Conservation (phyloP, 2,888 invertebrate genomes). For the Aethes cnicana region DNA sequence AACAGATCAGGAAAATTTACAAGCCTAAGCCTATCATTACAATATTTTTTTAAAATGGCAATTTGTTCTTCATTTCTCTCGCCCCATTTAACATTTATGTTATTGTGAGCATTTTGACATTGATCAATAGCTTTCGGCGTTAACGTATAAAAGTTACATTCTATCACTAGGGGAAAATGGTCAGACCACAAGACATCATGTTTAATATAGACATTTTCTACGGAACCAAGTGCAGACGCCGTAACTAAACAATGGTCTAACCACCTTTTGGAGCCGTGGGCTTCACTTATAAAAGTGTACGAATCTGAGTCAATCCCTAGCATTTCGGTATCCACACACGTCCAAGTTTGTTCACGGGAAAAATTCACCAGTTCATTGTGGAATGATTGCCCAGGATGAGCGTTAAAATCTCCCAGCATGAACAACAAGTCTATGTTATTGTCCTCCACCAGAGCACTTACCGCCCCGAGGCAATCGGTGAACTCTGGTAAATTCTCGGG, state of each 20-base stretch:
- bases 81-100: background rate
- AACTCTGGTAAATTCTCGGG: background rate
- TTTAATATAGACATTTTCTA: too few species aligned
- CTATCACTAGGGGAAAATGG: background rate
- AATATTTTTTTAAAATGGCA: background rate
- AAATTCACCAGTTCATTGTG: slow-evolving; percentile 15
- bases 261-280: slow-evolving; percentile 6
- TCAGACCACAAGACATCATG: too few species aligned
- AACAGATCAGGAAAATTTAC: background rate
- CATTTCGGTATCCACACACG: slow-evolving; percentile 15
- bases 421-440: background rate
- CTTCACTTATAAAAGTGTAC: slow-evolving; percentile 7
- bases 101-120: background rate
- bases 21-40: background rate
- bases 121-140: background rate
- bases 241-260: slow-evolving; percentile 13
- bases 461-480: background rate
- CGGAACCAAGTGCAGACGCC: too few species aligned
- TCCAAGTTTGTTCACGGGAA: slow-evolving; percentile 16
- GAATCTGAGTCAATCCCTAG: slow-evolving; percentile 8
- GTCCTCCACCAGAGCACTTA: background rate
- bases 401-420: slow-evolving; percentile 6
- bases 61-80: background rate
- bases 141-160: background rate
- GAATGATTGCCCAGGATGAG: slow-evolving; percentile 13